Evolutionary conservation across 2,797 vertebrate genomes (phyloP), one percentile per base, ranked within the genome.

Genomic region (Myripristis murdjan): DNA sequence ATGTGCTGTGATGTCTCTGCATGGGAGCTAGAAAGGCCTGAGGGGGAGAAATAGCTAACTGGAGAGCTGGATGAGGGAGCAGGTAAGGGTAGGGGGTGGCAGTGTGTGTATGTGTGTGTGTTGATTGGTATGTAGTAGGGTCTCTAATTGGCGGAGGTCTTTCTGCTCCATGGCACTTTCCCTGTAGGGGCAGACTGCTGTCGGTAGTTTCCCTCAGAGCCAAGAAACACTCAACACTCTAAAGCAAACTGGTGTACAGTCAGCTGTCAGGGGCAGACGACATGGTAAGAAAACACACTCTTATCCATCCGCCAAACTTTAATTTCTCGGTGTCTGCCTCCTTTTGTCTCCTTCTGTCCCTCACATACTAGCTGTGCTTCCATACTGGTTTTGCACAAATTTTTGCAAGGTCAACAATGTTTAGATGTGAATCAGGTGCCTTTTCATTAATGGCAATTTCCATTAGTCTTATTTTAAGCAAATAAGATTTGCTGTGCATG

Each of bases 91-190:
- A 53, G 14, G 43, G 10, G 14, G 5, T 39, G 24, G 54, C 58
- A 44, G 56, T 5, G n/a, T 44, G 9, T 31, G 48, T 39, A 35
- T 47, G 12, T 48, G 65, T 49, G 9, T 43, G 35, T 63, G 64
- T 53, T 41, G 43, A 56, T 74, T 64, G 35, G 31, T 43, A 23
- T 20, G 69, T 67, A 46, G 59, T 47, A 60, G 60, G 23, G 54
- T 52, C 5, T 82, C 52, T 80, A 63, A 87, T 58, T 85, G 73
- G 53, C 67, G 31, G 61, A 57, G 39, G 52, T 60, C 44, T 72
- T 58, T 52, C 16, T 62, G 64, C 58, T 71, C 48, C 23, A 20
- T 35, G 70, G 28, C 39, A 56, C 20, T 33, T 65, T 58, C 39
- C 26, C 62, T 14, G 24, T 39, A 71, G 35, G 60, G 11, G 3